These are phyloP conservation scores for Theodoxus fluviatilis DNA, from an alignment of 2,888 invertebrate genomes.

Conservation along the genomic window DNA sequence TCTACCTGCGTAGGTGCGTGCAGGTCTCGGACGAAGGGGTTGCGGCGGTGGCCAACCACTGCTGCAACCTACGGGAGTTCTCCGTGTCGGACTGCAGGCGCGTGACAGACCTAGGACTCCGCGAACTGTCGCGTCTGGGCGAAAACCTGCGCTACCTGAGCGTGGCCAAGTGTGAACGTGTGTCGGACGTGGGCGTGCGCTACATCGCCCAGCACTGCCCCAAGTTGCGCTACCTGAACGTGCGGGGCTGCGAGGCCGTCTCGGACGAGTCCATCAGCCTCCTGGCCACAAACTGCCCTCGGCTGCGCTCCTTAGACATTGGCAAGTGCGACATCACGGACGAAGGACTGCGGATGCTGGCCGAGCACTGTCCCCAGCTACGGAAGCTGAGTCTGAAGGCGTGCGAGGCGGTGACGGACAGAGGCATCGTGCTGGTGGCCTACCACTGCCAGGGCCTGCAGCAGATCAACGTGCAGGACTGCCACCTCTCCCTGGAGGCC, in stretches of 20 bases:
- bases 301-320: constrained; percentile 85
- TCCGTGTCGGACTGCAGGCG: constrained; percentile 85
- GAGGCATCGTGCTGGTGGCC: constrained; percentile 85
- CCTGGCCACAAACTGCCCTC: constrained; percentile 83
- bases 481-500: constrained; percentile 86
- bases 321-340: constrained; percentile 95
- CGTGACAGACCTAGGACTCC: constrained; percentile 86
- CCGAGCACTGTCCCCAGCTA: constrained; percentile 79
- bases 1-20: constrained; percentile 86
- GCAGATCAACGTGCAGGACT: constrained; percentile 92
- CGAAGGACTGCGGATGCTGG: constrained; percentile 83
- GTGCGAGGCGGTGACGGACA: constrained; percentile 89
- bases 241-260: constrained; percentile 89
- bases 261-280: constrained; percentile 91
- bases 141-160: constrained; percentile 89
- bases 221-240: constrained; percentile 85
- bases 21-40: constrained; percentile 90
- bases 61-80: constrained; percentile 79
- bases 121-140: constrained; percentile 85
- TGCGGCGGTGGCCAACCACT: constrained; percentile 90
- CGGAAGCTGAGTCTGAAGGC: constrained; percentile 88
- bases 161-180: constrained; percentile 85
- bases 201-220: constrained; percentile 87
- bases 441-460: constrained; percentile 88
- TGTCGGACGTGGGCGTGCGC: constrained; percentile 84